Percentiles rank a stretch among this genome's conserved stretches.
Evolutionary conservation across 2,113 vertebrate genomes (phyloP).

Genomic region (Neogale vison): DNA sequence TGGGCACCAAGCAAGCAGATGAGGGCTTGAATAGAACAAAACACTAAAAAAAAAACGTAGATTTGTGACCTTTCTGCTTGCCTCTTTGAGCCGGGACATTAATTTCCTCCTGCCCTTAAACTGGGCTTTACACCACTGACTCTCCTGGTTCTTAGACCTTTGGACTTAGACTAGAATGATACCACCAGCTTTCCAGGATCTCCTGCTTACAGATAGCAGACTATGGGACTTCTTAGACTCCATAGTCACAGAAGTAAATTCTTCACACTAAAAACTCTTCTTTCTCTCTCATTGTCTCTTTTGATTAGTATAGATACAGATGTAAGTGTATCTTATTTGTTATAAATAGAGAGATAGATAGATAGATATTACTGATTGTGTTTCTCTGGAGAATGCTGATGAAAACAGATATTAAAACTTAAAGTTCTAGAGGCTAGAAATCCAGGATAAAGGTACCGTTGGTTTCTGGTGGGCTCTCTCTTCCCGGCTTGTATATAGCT

Average conservation of each 20-base stretch:
- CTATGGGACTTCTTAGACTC: not conserved
- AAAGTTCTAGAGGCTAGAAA: not conserved
- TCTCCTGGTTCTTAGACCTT: not conserved
- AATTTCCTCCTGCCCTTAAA: not conserved
- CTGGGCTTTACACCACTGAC: not conserved
- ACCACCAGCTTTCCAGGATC: not conserved
- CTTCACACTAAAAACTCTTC: not conserved
- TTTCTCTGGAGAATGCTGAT: not conserved
- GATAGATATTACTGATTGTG: not conserved
- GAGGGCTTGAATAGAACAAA: not conserved
- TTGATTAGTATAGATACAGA: not conserved
- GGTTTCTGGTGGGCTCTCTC: not conserved
- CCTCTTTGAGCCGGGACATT: not conserved
- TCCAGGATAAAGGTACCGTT: not conserved
- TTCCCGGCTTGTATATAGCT: not conserved
- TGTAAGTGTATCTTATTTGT: not conserved
- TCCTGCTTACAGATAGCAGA: not conserved
- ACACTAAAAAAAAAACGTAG: not conserved
- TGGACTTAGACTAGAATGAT: not conserved
- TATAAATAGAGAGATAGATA: not conserved
- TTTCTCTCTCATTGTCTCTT: not conserved
- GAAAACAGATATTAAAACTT: not conserved
- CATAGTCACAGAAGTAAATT: not conserved
- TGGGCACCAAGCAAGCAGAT: not conserved
- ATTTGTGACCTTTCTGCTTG: not conserved